Percentiles rank a stretch among this genome's conserved stretches.
Evolutionary conservation across 2,797 vertebrate genomes (phyloP).

Genomic region (Lacerta bilineata): DNA sequence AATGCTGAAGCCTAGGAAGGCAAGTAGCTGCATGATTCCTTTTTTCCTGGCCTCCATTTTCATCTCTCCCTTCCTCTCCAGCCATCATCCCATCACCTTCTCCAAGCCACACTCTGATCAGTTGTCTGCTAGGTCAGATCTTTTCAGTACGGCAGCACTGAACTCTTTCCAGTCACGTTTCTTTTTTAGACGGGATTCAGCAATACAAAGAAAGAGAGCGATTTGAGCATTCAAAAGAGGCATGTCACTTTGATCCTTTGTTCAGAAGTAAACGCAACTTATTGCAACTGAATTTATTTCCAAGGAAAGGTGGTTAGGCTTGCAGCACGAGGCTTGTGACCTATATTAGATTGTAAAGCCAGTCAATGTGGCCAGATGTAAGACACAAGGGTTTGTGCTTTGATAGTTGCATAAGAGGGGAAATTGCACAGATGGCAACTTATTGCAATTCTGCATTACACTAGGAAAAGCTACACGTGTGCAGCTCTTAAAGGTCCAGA

Average conservation of each 20-base stretch:
- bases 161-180: not conserved
- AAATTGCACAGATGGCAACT: too few relatives aligned
- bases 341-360: too few relatives aligned
- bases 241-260: not conserved
- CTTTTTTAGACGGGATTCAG: not conserved
- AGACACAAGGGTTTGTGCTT: too few relatives aligned
- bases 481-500: too few relatives aligned
- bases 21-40: slow-evolving; percentile 21
- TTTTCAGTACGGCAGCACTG: not conserved
- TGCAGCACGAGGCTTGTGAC: too few relatives aligned
- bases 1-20: not conserved
- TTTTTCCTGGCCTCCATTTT: not conserved
- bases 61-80: not conserved
- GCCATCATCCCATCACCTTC: not conserved
- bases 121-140: not conserved
- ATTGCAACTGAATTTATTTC: too few relatives aligned
- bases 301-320: too few relatives aligned
- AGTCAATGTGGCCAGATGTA: too few relatives aligned
- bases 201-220: not conserved
- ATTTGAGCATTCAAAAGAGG: not conserved
- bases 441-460: too few relatives aligned
- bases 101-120: not conserved
- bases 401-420: too few relatives aligned
- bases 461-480: too few relatives aligned
- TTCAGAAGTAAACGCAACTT: too few relatives aligned